Percentiles rank a stretch among this genome's conserved stretches.
These are phyloP conservation scores for Fistularia tabacaria DNA, from an alignment of 2,797 vertebrate species.

Conservation along the genomic window DNA sequence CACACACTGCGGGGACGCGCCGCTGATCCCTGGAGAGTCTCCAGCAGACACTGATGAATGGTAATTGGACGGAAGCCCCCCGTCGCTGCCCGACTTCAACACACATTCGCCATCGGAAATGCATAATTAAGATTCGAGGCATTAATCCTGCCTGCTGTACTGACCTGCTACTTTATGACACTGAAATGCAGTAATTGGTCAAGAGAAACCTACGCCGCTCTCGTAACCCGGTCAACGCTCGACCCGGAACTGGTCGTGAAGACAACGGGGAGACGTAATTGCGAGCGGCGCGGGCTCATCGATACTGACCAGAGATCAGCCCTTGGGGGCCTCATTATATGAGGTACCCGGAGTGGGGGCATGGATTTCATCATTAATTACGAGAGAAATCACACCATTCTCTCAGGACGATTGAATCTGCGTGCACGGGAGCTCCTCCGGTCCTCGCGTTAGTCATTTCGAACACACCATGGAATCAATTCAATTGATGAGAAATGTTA, in stretches of 20 bases:
- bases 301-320: slow-evolving; percentile 61
- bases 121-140: slow-evolving; percentile 60
- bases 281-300: slow-evolving; percentile 43
- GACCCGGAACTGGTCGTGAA: slow-evolving; percentile 52
- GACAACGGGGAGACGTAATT: slow-evolving; percentile 34
- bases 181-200: slow-evolving; percentile 57
- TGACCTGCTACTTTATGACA: slow-evolving; percentile 55
- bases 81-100: slow-evolving; percentile 42
- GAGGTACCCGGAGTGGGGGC: slow-evolving; percentile 39
- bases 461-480: slow-evolving; percentile 8
- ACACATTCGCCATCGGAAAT: slow-evolving; percentile 45
- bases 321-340: slow-evolving; percentile 64
- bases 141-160: slow-evolving; percentile 53
- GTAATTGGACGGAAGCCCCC: slow-evolving; percentile 66
- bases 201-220: slow-evolving; percentile 41
- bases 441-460: not conserved
- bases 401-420: not conserved
- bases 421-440: not conserved
- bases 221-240: slow-evolving; percentile 51
- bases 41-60: slow-evolving; percentile 65
- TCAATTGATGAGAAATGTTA: slow-evolving; percentile 9
- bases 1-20: slow-evolving; percentile 26
- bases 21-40: slow-evolving; percentile 51
- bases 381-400: slow-evolving; percentile 24
- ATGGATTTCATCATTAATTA: slow-evolving; percentile 37